phyloP scores from a whole-genome alignment of 2,113 vertebrate genomes.

The Stegostoma tigrinum region DNA sequence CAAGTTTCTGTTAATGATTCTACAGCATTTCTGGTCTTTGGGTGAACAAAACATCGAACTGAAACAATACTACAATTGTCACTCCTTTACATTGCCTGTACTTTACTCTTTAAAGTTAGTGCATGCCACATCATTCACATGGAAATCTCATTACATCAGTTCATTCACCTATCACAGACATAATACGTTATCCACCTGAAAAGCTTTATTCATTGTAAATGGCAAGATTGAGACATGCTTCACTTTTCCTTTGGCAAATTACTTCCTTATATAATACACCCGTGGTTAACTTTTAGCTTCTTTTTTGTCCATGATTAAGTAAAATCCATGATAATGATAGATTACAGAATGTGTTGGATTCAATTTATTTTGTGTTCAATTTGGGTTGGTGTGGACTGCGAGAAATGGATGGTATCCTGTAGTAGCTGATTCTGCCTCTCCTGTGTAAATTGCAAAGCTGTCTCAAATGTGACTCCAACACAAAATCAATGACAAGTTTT shows the following conservation, averaged over 20 bases:
- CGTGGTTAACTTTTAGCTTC: background rate
- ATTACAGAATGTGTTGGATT: background rate
- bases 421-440: background rate
- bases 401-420: background rate
- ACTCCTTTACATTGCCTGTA: background rate
- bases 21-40: background rate
- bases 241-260: background rate
- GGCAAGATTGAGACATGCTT: background rate
- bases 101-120: background rate
- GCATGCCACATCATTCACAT: background rate
- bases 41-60: background rate
- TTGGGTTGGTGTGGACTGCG: background rate
- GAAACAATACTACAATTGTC: background rate
- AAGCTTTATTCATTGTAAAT: no score
- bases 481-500: conserved; percentile 39
- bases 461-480: conserved; percentile 40
- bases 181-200: no score
- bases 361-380: background rate
- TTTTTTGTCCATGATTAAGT: background rate
- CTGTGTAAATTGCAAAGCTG: background rate
- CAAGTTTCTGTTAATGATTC: background rate
- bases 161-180: background rate
- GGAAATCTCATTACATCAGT: background rate
- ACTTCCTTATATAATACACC: background rate
- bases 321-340: conserved; percentile 7